phyloP scores from a whole-genome alignment of 2,113 vertebrate species.

The Echinops telfairi region DNA sequence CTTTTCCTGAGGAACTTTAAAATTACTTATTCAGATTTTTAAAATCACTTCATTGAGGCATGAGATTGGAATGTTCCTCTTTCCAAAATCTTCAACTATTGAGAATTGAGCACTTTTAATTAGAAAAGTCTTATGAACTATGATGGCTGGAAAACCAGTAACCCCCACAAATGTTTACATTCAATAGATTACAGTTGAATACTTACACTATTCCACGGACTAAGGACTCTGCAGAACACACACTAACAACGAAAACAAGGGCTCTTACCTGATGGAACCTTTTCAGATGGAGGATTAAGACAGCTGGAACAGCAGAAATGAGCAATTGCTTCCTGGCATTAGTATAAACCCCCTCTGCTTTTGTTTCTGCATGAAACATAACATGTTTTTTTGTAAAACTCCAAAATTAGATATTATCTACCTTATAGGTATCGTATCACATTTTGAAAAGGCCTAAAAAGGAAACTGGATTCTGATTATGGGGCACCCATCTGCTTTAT shows the following conservation, averaged over 20 bases:
- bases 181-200: slow-evolving; percentile 32
- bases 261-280: slow-evolving; percentile 96
- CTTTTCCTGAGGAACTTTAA: slow-evolving; percentile 36
- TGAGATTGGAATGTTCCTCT: slow-evolving; percentile 1
- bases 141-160: slow-evolving; percentile 29
- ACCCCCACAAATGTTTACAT: slow-evolving; percentile 50
- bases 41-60: background rate
- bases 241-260: background rate
- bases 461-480: slow-evolving; percentile 32
- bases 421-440: background rate
- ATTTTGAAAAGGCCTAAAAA: slow-evolving; percentile 30
- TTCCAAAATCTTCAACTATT: slow-evolving; percentile 25
- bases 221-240: background rate
- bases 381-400: slow-evolving; percentile 52
- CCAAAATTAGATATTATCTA: slow-evolving; percentile 28
- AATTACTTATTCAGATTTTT: slow-evolving; percentile 36
- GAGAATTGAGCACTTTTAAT: slow-evolving; percentile 57
- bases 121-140: slow-evolving; percentile 6
- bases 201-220: background rate
- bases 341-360: slow-evolving; percentile 93
- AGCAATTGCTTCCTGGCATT: slow-evolving; percentile 97
- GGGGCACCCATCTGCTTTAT: background rate
- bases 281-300: slow-evolving; percentile 97
- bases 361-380: slow-evolving; percentile 90
- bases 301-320: slow-evolving; percentile 94